Conservation (phyloP, 2,888 invertebrate species). For the Cataglyphis rosenhaueri region DNA sequence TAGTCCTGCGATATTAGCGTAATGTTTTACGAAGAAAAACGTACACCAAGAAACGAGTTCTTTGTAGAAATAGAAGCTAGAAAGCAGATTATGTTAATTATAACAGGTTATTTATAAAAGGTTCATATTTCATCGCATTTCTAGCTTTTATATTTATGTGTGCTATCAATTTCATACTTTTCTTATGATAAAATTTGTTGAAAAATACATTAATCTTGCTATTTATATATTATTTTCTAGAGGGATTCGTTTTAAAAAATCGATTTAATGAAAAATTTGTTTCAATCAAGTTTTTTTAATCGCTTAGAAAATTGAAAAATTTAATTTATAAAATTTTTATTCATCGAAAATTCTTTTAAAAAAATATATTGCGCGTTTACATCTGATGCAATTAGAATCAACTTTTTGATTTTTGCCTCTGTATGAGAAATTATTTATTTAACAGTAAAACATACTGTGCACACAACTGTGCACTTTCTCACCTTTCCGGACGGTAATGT, state of each 20-base stretch:
- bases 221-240: background rate
- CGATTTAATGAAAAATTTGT: background rate
- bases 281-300: background rate
- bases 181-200: background rate
- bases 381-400: background rate
- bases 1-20: constrained; percentile 34
- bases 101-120: constrained; percentile 20
- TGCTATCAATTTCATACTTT: constrained; percentile 6
- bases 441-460: constrained; percentile 18
- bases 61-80: background rate
- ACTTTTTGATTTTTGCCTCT: background rate
- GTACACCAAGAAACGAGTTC: constrained; percentile 10
- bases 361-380: background rate
- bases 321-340: background rate
- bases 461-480: constrained; percentile 20
- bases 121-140: constrained; percentile 14
- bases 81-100: constrained; percentile 33
- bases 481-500: constrained; percentile 91
- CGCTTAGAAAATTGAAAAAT: background rate
- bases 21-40: constrained; percentile 18
- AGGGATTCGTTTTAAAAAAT: background rate
- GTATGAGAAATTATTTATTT: background rate
- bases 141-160: background rate
- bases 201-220: background rate
- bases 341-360: background rate